Conservation (phyloP, 2,888 invertebrate species). For the Cynaeus angustus region DNA sequence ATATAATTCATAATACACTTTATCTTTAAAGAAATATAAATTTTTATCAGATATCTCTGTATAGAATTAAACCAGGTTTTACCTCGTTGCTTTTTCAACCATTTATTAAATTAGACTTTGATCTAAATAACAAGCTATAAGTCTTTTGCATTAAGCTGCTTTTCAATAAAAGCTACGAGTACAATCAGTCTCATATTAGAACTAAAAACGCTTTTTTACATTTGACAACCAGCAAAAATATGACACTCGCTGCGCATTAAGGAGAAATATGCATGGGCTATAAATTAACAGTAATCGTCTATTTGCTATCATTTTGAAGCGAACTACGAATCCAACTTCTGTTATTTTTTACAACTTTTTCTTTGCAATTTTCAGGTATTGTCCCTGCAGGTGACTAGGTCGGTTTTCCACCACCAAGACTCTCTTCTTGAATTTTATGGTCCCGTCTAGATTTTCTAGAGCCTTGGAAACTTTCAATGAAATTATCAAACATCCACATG, state of each 20-base stretch:
- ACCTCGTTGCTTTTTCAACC: not conserved
- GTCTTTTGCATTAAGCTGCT: constrained; percentile 9
- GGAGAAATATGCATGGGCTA: constrained; percentile 8
- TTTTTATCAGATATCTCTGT: constrained; percentile 29
- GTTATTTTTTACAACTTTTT: constrained; percentile 10
- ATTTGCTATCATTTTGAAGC: constrained; percentile 31
- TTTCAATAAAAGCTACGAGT: not conserved
- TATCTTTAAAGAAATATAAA: too few relatives aligned
- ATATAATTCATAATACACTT: too few relatives aligned
- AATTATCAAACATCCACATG: not conserved
- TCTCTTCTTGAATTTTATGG: not conserved
- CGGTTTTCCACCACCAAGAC: constrained; percentile 11
- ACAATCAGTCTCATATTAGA: not conserved
- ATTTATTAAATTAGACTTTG: constrained; percentile 7
- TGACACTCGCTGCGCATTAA: not conserved
- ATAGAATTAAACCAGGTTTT: not conserved
- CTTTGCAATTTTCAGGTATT: not conserved
- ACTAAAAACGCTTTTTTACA: not conserved
- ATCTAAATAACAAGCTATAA: constrained; percentile 15
- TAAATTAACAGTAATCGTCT: constrained; percentile 37
- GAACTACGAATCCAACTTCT: constrained; percentile 33
- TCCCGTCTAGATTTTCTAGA: constrained; percentile 24
- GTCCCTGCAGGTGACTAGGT: not conserved
- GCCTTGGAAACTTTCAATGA: constrained; percentile 8
- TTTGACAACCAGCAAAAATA: not conserved